Conservation (phyloP, 2,888 invertebrate genomes). For the Noctua pronuba region DNA sequence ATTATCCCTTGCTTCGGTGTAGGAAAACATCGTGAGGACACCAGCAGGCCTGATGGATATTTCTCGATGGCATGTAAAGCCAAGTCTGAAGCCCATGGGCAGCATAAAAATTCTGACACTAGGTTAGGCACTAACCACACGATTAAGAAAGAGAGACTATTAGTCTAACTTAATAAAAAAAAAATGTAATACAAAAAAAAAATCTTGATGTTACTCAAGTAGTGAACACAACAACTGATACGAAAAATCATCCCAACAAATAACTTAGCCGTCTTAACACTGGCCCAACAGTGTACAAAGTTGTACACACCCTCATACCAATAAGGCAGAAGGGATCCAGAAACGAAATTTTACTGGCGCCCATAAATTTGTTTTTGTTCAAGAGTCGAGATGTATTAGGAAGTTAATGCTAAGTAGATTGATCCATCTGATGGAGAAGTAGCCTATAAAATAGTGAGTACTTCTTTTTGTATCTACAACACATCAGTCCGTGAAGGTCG, state of each 20-base stretch:
- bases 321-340: slow-evolving; percentile 56
- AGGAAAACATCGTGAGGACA: no score
- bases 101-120: no score
- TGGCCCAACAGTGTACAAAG: slow-evolving; percentile 29
- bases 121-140: no score
- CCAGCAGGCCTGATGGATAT: no score
- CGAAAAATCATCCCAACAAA: neutral
- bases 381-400: slow-evolving; percentile 60
- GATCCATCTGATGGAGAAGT: slow-evolving; percentile 55
- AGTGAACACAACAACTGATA: neutral
- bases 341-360: slow-evolving; percentile 61
- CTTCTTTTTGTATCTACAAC: slow-evolving; percentile 35
- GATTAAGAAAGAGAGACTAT: no score
- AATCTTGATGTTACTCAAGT: no score
- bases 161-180: neutral
- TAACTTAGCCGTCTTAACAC: slow-evolving; percentile 2
- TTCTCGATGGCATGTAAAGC: no score
- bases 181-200: neutral
- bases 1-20: no score
- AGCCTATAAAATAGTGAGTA: slow-evolving; percentile 50
- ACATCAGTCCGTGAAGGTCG: slow-evolving; percentile 28
- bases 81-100: no score
- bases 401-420: slow-evolving; percentile 69
- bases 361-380: slow-evolving; percentile 67
- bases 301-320: slow-evolving; percentile 48